Evolutionary conservation across 2,888 invertebrate genomes (phyloP).

Genomic region (Drosophila atroscutellata): DNA sequence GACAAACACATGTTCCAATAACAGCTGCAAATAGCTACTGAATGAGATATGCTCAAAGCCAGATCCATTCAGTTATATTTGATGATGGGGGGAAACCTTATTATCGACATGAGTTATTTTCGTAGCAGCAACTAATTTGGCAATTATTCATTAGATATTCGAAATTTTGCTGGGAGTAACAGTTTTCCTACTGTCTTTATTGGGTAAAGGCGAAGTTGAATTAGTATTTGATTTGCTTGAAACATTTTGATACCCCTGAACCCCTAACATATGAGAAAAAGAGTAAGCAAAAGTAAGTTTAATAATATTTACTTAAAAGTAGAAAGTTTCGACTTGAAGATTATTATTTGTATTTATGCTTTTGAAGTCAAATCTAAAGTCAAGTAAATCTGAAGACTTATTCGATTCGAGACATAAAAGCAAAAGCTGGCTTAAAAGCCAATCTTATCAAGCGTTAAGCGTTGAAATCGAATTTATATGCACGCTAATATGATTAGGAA

Average conservation of each 20-base stretch:
- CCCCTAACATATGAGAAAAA: neutral
- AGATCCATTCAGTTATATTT: neutral
- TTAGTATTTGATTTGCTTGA: neutral
- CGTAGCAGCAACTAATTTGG: neutral
- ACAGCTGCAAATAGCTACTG: constrained; percentile 25
- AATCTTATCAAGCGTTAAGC: neutral
- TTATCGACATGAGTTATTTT: neutral
- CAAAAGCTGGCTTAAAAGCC: neutral
- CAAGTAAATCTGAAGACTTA: neutral
- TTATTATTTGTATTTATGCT: neutral
- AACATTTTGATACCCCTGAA: neutral
- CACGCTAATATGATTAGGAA: neutral
- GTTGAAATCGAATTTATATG: neutral
- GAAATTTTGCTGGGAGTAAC: neutral
- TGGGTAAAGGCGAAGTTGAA: neutral
- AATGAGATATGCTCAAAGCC: neutral
- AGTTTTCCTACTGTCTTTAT: neutral
- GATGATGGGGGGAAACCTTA: neutral
- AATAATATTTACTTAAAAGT: neutral
- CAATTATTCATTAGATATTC: neutral
- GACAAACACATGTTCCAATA: constrained; percentile 21
- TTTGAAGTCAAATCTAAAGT: neutral
- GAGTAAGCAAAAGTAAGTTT: neutral
- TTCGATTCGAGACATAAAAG: too few relatives aligned
- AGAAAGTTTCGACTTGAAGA: neutral